These are phyloP conservation scores for Labeo catla DNA, from an alignment of 2,113 vertebrate species.

Conservation along the genomic window DNA sequence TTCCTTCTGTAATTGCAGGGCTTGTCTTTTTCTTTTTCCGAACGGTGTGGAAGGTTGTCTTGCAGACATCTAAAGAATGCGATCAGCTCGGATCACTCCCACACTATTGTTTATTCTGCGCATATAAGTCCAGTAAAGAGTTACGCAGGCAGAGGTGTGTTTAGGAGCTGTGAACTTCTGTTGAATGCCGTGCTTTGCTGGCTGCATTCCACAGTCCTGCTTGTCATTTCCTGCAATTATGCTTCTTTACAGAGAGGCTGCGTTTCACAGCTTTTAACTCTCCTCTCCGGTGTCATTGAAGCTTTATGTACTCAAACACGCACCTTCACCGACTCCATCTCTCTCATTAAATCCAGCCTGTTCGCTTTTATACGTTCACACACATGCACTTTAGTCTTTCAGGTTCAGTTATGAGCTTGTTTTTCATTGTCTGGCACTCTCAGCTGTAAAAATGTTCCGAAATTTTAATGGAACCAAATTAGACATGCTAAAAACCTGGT, in stretches of 20 bases:
- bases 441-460: background rate
- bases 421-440: constrained; percentile 11
- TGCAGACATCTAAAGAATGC: background rate
- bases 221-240: constrained; percentile 46
- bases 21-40: background rate
- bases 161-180: background rate
- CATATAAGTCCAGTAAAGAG: constrained; percentile 3
- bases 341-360: background rate
- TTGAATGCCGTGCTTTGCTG: background rate
- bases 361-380: constrained; percentile 28
- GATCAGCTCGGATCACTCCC: constrained; percentile 3
- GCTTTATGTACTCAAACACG: constrained; percentile 12
- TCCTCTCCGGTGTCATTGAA: background rate
- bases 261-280: constrained; percentile 22
- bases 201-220: constrained; percentile 11
- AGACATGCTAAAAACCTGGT: background rate
- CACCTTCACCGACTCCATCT: constrained; percentile 1
- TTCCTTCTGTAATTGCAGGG: constrained; percentile 35
- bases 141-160: constrained; percentile 11
- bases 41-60: background rate
- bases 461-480: background rate
- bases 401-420: constrained; percentile 4
- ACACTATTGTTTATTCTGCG: background rate
- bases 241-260: constrained; percentile 18
- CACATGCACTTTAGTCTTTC: background rate